Evolutionary conservation across 2,797 vertebrate genomes (phyloP).

Genomic region (Sylvia borin): DNA sequence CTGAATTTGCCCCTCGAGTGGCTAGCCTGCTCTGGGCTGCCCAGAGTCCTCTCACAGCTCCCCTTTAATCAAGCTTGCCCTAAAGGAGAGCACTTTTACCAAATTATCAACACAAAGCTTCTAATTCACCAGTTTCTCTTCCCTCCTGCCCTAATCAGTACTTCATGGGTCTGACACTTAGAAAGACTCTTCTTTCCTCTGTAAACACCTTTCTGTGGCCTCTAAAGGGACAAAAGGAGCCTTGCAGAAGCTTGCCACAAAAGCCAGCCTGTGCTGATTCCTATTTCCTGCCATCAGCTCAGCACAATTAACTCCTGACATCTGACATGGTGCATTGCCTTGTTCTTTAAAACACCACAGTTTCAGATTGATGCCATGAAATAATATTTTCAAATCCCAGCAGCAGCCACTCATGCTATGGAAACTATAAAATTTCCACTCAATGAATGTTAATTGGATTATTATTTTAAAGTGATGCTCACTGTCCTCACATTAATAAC

Average conservation of each 20-base stretch:
- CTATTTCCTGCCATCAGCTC: not conserved
- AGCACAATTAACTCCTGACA: not conserved
- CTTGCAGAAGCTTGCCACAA: not conserved
- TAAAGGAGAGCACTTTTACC: not conserved
- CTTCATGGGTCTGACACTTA: accelerated
- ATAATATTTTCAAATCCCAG: not conserved
- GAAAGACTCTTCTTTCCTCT: not conserved
- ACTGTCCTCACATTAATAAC: slow-evolving; percentile 11
- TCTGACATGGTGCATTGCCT: not conserved
- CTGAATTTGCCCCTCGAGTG: not conserved
- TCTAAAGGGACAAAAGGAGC: not conserved
- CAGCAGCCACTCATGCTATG: not conserved
- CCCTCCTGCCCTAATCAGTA: not conserved
- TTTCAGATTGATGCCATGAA: not conserved
- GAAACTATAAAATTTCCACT: not conserved
- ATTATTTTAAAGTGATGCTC: slow-evolving; percentile 53
- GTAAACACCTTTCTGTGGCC: not conserved
- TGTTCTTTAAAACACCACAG: not conserved
- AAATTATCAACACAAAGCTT: not conserved
- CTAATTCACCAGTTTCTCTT: not conserved
- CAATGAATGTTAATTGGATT: slow-evolving; percentile 43
- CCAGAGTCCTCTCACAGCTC: not conserved
- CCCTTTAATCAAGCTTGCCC: not conserved
- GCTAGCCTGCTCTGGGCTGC: not conserved
- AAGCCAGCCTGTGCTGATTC: not conserved